Evolutionary conservation across 1,140 invertebrate species (phyloP), one percentile per base, ranked within the genome.

Genomic region (Anastatus disparis): DNA sequence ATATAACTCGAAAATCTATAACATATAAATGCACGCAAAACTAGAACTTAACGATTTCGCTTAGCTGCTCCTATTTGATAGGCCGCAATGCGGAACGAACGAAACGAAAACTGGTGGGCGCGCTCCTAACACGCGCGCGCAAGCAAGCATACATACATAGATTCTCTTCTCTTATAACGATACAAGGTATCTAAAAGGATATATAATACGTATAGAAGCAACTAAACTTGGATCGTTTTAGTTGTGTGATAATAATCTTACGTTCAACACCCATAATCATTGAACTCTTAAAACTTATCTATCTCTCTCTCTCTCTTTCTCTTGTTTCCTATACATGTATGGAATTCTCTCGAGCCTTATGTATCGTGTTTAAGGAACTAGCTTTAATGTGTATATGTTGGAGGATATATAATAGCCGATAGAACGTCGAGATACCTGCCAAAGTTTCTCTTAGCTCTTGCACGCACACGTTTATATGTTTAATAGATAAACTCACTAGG

Each of bases 191-290:
- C n/a, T n/a, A n/a, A n/a, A n/a, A n/a, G n/a, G n/a, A n/a, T n/a
- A n/a, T n/a, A n/a, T n/a, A n/a, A n/a, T n/a, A n/a, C n/a, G 31
- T 35, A 24, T 9, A 42, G 17, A 55, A 38, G 20, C 40, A 38
- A n/a, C n/a, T n/a, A n/a, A 62, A 62, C 66, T 62, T 59, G 53
- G 38, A 22, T 17, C 20, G 42, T 59, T 68, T 8, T n/a, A n/a
- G n/a, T n/a, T 13, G 22, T 3, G 13, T 40, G 66, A 69, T 69
- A 69, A 69, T 62, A 48, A 69, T 62, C 66, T 42, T 24, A 20
- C 42, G 31, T 13, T 48, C 27, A 20, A 26, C 44, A 3, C 17
- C 65, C 29, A 59, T 52, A 59, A 68, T 35, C 44, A 59, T 61
- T 20, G 27, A n/a, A 42, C 55, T 62, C 46, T 61, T 31, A 42